phyloP scores from a whole-genome alignment of 2,797 vertebrate genomes.

The Sebastes trivittatus region DNA sequence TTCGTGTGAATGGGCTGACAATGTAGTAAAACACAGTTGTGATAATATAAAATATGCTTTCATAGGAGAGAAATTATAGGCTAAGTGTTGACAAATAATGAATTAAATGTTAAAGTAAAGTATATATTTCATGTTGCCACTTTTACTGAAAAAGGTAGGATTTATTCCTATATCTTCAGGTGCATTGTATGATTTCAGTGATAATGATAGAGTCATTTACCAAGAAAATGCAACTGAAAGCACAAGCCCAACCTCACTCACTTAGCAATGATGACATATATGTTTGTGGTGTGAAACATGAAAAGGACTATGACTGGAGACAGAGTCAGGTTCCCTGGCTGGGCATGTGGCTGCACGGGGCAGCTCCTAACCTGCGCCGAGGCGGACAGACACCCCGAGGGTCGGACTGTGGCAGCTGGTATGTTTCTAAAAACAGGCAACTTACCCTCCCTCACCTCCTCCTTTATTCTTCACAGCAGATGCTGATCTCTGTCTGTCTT shows the following conservation, averaged over 20 bases:
- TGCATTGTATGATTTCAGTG: neutral
- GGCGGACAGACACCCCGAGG: constrained; percentile 66
- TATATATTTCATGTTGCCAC: neutral
- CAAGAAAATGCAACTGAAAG: neutral
- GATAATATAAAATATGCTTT: neutral
- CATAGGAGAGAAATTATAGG: neutral
- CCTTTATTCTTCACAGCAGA: constrained; percentile 66
- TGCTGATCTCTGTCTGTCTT: constrained; percentile 73
- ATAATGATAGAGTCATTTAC: neutral
- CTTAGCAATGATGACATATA: constrained; percentile 1
- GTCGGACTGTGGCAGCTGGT: constrained; percentile 67
- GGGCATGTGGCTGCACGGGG: constrained; percentile 43
- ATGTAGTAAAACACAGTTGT: neutral
- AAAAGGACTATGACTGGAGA: constrained; percentile 36
- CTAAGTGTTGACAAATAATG: neutral
- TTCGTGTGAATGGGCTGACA: neutral
- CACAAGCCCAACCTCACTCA: neutral
- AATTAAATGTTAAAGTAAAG: neutral
- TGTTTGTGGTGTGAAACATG: constrained; percentile 22
- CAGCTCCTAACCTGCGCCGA: constrained; percentile 72
- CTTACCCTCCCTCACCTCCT: constrained; percentile 3
- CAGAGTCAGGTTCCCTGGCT: constrained; percentile 44
- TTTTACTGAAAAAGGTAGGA: neutral
- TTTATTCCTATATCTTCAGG: neutral
- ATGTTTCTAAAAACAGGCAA: constrained; percentile 76